Percentiles rank a stretch among this genome's conserved stretches.
Conservation (phyloP, 2,797 vertebrate species). For the Sebastes matsubarae region DNA sequence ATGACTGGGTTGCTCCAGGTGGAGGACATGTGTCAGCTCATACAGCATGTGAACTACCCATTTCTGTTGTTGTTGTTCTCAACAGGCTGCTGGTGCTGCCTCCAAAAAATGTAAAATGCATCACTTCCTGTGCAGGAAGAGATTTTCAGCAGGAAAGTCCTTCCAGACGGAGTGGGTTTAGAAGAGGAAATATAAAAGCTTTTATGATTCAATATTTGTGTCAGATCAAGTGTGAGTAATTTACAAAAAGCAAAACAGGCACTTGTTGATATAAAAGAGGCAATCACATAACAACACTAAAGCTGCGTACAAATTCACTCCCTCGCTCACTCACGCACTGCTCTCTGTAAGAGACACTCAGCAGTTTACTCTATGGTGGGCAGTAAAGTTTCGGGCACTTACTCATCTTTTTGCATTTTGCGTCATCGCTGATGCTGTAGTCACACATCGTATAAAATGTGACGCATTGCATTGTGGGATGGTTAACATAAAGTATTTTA, state of each 20-base stretch:
- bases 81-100: neutral
- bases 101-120: neutral
- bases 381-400: neutral
- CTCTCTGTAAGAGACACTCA: neutral
- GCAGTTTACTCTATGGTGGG: neutral
- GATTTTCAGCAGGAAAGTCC: conserved; percentile 6
- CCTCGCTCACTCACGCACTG: neutral
- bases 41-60: neutral
- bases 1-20: neutral
- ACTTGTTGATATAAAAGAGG: neutral
- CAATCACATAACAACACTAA: neutral
- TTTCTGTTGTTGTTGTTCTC: neutral
- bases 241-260: neutral
- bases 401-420: neutral
- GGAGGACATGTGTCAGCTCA: neutral
- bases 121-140: conserved; percentile 11
- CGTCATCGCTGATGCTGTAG: neutral
- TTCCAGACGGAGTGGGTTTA: neutral
- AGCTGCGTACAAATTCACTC: neutral
- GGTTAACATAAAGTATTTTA: neutral
- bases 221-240: neutral
- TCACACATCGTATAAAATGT: neutral
- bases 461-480: neutral
- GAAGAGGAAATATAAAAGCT: neutral
- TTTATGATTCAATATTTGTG: neutral